Evolutionary conservation across 2,113 vertebrate genomes (phyloP), one percentile per base, ranked within the genome.

Genomic region (Brachypodius melanocephalos): DNA sequence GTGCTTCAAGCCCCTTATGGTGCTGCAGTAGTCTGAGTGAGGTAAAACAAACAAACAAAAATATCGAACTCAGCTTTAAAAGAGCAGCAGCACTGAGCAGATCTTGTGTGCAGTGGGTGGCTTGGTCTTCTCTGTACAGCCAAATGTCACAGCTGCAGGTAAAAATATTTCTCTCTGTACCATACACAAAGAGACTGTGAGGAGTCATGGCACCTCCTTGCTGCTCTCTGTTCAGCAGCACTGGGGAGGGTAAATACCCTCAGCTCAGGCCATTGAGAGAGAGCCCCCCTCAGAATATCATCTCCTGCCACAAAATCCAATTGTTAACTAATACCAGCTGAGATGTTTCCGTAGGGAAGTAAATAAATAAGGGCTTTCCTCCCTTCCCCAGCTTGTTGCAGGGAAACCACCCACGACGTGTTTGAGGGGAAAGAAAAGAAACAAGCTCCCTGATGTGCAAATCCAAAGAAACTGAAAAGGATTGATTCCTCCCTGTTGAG

Each of bases 331-430:
- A 75, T 49, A 88, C 68, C 94, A 95, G 91, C 94, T 92, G 92
- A 96, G 85, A 82, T 59, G 72, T 61, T 97, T 95, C 93, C 86
- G 68, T 28, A 69, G 73, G 92, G 86, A 85, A 90, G 73, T 88
- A 97, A 97, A 95, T 65, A 94, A 97, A 95, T 76, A 93, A 94
- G 43, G 38, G 16, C 81, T 9, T 65, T 46, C 51, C 31, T 46
- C 34, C 24, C 62, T 18, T 74, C 8, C 9, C 78, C 12, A 11
- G 25, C n/a, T 86, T 76, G n/a, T 74, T 91, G 58, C 78, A 88
- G 80, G 57, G 93, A 90, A 97, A 52, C 79, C 96, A 96, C 96
- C 94, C 96, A 96, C 75, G 25, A 40, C n/a, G 88, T 77, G 58
- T 75, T 92, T 94, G 68, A 63, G 66, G 63, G 32, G 31, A 46